Conservation (phyloP, 2,113 vertebrate species). For the Chamaetylas fuelleborni region DNA sequence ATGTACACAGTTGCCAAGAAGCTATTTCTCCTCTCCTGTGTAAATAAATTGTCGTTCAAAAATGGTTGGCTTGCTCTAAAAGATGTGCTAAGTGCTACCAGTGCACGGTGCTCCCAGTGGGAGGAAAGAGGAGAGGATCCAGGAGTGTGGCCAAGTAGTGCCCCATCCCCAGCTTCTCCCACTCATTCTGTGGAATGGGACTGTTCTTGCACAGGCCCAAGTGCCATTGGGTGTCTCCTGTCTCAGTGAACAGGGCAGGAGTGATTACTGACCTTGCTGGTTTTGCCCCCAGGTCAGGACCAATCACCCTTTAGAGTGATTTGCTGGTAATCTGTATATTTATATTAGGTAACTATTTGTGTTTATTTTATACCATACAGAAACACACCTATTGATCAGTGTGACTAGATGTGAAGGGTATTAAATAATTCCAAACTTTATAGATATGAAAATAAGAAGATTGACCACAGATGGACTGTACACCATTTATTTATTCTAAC, state of each 20-base stretch:
- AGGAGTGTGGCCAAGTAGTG: neutral
- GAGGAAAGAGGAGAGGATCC: neutral
- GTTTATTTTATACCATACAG: neutral
- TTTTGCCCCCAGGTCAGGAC: neutral
- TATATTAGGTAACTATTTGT: neutral
- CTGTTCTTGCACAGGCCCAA: neutral
- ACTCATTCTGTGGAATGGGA: neutral
- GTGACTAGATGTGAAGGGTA: neutral
- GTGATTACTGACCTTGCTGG: neutral
- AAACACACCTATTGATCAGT: neutral
- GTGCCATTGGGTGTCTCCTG: neutral
- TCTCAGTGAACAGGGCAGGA: neutral
- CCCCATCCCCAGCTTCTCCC: neutral
- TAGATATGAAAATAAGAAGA: neutral
- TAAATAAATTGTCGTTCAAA: slow-evolving; percentile 25
- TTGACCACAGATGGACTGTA: neutral
- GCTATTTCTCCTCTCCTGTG: neutral
- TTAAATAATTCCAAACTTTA: neutral
- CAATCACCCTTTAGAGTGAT: neutral
- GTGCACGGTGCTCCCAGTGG: neutral
- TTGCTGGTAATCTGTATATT: neutral
- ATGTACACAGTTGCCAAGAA: slow-evolving; percentile 2
- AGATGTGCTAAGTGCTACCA: neutral
- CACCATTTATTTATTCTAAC: neutral
- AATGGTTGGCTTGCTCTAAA: neutral